Percentiles rank a stretch among this genome's conserved stretches.
These are phyloP conservation scores for Pygoscelis adeliae DNA, from an alignment of 2,113 vertebrate genomes.

Conservation along the genomic window DNA sequence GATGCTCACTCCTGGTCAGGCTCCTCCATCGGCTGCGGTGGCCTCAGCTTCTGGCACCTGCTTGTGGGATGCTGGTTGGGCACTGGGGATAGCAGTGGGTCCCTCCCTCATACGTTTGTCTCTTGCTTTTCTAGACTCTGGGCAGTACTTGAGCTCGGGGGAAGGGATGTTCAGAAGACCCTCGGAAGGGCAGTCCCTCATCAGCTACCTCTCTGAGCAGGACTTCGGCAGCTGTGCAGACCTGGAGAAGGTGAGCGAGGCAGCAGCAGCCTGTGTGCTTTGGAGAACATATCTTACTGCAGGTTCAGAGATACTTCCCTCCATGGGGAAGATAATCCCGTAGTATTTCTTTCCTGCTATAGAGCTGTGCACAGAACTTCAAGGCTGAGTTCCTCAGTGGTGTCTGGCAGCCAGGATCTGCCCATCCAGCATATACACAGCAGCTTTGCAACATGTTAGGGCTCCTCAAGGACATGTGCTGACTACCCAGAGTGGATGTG, in stretches of 20 bases:
- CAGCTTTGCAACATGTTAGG: neutral
- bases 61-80: neutral
- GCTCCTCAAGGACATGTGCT: neutral
- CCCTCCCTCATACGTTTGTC: neutral
- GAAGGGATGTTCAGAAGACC: conserved; percentile 96
- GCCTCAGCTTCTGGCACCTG: neutral
- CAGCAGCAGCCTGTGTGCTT: neutral
- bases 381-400: neutral
- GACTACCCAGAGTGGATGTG: neutral
- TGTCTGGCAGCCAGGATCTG: neutral
- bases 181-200: conserved; percentile 94
- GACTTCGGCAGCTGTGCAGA: conserved; percentile 99
- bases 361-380: neutral
- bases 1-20: fast-evolving
- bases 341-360: neutral
- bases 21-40: neutral
- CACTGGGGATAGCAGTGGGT: neutral
- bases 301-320: neutral
- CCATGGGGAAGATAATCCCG: fast-evolving
- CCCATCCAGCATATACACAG: neutral
- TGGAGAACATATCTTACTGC: neutral
- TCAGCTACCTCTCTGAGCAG: conserved; percentile 98
- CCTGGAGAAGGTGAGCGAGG: conserved; percentile 88
- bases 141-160: conserved; percentile 74
- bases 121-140: conserved; percentile 76